Evolutionary conservation across 2,888 invertebrate species (phyloP), one percentile per base, ranked within the genome.

Genomic region (Dryocosmus kuriphilus): DNA sequence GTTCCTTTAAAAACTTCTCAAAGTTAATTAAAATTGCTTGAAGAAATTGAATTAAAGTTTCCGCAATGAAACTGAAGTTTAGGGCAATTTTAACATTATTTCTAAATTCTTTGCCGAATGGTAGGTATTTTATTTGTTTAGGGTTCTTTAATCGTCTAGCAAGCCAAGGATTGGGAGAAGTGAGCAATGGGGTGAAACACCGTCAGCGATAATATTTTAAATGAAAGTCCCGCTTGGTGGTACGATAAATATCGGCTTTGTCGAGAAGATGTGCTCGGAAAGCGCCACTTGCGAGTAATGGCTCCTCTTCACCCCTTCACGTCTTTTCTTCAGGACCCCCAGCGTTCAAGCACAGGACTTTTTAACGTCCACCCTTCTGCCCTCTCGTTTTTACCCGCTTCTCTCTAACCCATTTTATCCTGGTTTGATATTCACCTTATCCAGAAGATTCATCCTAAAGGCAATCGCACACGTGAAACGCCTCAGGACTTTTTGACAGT

Each of bases 261-360:
- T 87, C 85, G 88, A 86, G 88, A 88, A 89, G 87, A 87, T 86
- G 87, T 86, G 88, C 87, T 85, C 82, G 83, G 85, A 86, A 89
- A 89, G 90, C 90, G 87, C 89, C 90, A 89, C 90, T 91, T 91
- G 90, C 90, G 87, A 89, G 88, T 90, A 91, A 91, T 90, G 90
- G 90, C 86, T 84, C 85, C 84, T 83, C 81, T 80, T 81, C 81
- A 78, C 81, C 78, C 79, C 80, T 74, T 77, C 57, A 74, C 71
- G 35, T 75, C 61, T 71, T 24, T 78, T 78, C 75, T 79, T 74
- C 80, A 63, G 75, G 77, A 78, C 79, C 81, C 77, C 79, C 77
- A 77, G 76, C 80, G 73, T 78, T 80, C 79, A 79, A 81, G 77
- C 81, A 74, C 80, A 71, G 77, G 74, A 74, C 76, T 78, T 81